phyloP scores from a whole-genome alignment of 2,113 vertebrate genomes.

The Microcebus tavaratra region DNA sequence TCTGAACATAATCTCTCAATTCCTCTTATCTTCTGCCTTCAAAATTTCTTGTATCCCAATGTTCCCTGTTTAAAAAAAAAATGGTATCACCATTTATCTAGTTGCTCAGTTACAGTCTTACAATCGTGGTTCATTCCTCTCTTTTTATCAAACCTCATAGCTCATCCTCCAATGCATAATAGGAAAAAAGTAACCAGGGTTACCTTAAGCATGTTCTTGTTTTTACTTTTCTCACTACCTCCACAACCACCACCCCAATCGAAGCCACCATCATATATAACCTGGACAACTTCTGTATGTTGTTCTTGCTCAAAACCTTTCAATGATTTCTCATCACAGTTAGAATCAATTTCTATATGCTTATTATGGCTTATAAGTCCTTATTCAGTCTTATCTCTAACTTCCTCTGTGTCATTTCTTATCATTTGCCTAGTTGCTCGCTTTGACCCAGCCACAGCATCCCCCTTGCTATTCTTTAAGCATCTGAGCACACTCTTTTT shows the following conservation, averaged over 20 bases:
- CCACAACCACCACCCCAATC: accelerated
- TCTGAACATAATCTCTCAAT: neutral
- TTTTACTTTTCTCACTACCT: neutral
- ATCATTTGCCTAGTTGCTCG: neutral
- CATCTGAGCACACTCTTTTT: neutral
- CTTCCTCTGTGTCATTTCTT: neutral
- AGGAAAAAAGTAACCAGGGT: neutral
- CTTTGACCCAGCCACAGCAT: neutral
- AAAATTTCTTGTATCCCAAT: neutral
- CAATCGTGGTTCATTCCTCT: neutral
- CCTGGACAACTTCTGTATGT: accelerated
- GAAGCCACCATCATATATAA: neutral
- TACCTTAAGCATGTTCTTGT: neutral
- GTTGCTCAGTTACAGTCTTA: neutral
- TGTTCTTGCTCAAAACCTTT: neutral
- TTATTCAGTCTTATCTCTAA: neutral
- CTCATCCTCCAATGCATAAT: neutral
- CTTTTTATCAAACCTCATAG: neutral
- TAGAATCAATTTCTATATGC: neutral
- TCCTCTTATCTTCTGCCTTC: neutral
- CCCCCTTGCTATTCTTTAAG: neutral
- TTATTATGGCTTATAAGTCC: neutral
- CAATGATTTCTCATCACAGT: neutral
- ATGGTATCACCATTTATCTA: neutral
- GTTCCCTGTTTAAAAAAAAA: neutral